phyloP scores from a whole-genome alignment of 92 coral and sea anemone species.

The Montipora capitata region DNA sequence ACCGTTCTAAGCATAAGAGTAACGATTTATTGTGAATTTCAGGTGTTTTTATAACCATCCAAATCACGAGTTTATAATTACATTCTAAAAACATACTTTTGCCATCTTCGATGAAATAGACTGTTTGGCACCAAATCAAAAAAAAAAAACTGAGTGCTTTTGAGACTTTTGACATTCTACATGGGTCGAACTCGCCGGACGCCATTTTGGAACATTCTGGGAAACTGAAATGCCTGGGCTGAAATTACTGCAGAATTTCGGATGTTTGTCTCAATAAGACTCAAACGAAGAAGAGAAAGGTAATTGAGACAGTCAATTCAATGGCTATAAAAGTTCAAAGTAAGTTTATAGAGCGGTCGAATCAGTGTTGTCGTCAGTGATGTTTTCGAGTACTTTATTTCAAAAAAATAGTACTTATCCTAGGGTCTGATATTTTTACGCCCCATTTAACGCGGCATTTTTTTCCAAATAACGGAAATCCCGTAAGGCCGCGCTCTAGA shows the following conservation, averaged over 20 bases:
- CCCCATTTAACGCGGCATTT: not conserved
- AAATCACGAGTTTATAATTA: no score
- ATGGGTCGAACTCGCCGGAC: constrained; percentile 3
- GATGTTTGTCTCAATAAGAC: constrained; percentile 1
- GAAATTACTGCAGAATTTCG: constrained; percentile 4
- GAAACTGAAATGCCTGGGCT: constrained; percentile 19
- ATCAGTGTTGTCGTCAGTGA: constrained; percentile 24
- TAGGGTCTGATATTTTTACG: not conserved
- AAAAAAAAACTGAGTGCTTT: not conserved
- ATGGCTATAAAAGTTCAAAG: constrained; percentile 21
- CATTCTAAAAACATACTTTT: no score
- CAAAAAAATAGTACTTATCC: not conserved
- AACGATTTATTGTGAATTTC: no score
- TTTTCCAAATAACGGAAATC: not conserved
- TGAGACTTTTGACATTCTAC: constrained; percentile 10
- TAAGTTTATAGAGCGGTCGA: constrained; percentile 11
- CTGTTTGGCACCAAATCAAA: no score
- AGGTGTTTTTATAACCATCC: no score
- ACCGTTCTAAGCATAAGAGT: no score
- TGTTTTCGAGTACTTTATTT: not conserved
- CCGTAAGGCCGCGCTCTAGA: constrained; percentile 3
- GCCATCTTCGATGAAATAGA: no score
- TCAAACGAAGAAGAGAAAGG: not conserved
- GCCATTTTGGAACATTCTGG: constrained; percentile 6
- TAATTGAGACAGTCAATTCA: not conserved